phyloP scores from a whole-genome alignment of 2,888 invertebrate genomes.

The Drosophila cognata region DNA sequence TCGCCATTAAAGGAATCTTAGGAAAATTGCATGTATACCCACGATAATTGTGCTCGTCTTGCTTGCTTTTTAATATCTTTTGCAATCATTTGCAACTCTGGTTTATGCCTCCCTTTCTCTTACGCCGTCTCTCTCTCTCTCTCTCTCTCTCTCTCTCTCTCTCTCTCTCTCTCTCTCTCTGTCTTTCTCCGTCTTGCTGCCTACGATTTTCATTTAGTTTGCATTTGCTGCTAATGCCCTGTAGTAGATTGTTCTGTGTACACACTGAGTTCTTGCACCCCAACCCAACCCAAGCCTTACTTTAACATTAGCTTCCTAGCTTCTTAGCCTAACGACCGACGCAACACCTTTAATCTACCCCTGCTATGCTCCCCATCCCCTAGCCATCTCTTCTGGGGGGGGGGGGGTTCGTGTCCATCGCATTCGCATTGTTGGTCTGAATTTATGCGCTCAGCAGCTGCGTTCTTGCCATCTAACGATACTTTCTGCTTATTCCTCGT shows the following conservation, averaged over 20 bases:
- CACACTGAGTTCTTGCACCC: background rate
- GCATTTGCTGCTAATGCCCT: conserved; percentile 42
- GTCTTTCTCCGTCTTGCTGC: background rate
- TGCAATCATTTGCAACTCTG: conserved; percentile 63
- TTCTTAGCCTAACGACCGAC: conserved; percentile 77
- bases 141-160: background rate
- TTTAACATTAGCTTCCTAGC: conserved; percentile 65
- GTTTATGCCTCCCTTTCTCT: background rate
- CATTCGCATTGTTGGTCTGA: conserved; percentile 69
- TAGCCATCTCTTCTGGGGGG: conserved; percentile 1
- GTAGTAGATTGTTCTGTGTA: conserved; percentile 22
- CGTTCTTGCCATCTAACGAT: conserved; percentile 54
- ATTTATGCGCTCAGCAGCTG: conserved; percentile 77
- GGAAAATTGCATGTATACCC: background rate
- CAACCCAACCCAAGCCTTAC: background rate
- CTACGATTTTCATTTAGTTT: conserved; percentile 30
- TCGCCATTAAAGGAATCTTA: background rate
- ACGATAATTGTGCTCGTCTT: background rate
- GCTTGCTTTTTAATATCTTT: conserved; percentile 39
- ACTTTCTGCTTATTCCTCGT: conserved; percentile 35
- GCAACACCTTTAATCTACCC: conserved; percentile 47
- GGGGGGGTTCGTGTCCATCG: conserved; percentile 48
- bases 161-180: background rate
- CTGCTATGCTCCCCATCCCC: background rate
- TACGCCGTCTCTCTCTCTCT: background rate